phyloP scores from a whole-genome alignment of 2,113 vertebrate genomes.

The Brienomyrus longianalis region DNA sequence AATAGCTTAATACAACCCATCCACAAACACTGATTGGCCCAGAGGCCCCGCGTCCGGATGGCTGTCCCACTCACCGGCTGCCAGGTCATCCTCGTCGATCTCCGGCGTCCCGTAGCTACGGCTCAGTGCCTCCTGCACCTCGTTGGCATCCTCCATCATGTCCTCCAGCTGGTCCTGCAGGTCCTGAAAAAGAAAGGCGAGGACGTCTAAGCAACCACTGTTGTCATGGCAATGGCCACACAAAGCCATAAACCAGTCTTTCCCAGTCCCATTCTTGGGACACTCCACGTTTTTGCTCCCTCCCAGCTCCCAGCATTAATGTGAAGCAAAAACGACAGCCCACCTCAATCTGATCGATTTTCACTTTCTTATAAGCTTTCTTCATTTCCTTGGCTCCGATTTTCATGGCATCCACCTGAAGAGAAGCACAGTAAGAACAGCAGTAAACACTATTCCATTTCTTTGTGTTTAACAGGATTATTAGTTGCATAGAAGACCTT shows the following conservation, averaged over 20 bases:
- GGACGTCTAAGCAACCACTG: not conserved
- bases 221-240: not conserved
- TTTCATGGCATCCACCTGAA: constrained; percentile 97
- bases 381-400: constrained; percentile 98
- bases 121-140: constrained; percentile 89
- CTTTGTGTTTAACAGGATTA: not conserved
- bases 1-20: not conserved
- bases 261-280: not conserved
- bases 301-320: not conserved
- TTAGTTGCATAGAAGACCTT: not conserved
- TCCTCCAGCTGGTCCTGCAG: constrained; percentile 95
- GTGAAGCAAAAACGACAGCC: constrained; percentile 13
- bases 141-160: constrained; percentile 95
- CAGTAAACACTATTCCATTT: not conserved
- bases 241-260: not conserved
- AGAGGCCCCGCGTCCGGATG: no score
- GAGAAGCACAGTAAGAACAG: not conserved
- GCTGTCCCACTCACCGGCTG: constrained; percentile 69
- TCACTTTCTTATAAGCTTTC: constrained; percentile 91
- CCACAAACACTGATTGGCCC: not conserved
- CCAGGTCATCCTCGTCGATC: constrained; percentile 92
- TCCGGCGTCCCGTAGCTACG: constrained; percentile 94
- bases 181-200: constrained; percentile 61
- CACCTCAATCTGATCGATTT: constrained; percentile 96
- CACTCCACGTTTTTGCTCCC: not conserved